phyloP scores from a whole-genome alignment of 2,797 vertebrate genomes.

The Mormyrus hasselquistii region DNA sequence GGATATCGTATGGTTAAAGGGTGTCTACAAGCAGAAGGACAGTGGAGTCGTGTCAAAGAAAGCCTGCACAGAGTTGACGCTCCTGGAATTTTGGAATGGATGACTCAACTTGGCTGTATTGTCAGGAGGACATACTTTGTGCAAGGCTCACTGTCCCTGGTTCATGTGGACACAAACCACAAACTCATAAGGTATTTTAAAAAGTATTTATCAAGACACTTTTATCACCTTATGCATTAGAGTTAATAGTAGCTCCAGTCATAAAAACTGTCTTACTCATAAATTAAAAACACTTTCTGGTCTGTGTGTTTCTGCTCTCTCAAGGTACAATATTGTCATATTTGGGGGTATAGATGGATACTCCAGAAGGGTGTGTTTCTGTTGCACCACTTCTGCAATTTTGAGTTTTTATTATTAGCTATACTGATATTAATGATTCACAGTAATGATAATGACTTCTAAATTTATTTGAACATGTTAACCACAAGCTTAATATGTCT shows the following conservation, averaged over 20 bases:
- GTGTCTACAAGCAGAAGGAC: too few species aligned
- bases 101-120: conserved; percentile 9
- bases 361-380: neutral
- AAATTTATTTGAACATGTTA: neutral
- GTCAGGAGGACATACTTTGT: conserved; percentile 32
- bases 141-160: conserved; percentile 27
- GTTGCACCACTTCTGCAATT: neutral
- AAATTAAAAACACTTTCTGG: too few species aligned
- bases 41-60: too few species aligned
- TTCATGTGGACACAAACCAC: conserved; percentile 38
- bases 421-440: neutral
- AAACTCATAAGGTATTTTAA: conserved; percentile 29
- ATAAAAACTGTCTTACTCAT: too few species aligned
- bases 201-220: neutral
- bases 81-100: too few species aligned
- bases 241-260: too few species aligned
- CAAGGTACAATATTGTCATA: neutral
- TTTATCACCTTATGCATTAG: neutral
- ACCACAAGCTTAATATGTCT: neutral
- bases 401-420: neutral
- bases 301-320: too few species aligned
- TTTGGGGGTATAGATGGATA: neutral
- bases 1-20: neutral
- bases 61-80: too few species aligned
- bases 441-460: neutral